Conservation (phyloP, 2,888 invertebrate species). For the Meiosimyza decipiens region DNA sequence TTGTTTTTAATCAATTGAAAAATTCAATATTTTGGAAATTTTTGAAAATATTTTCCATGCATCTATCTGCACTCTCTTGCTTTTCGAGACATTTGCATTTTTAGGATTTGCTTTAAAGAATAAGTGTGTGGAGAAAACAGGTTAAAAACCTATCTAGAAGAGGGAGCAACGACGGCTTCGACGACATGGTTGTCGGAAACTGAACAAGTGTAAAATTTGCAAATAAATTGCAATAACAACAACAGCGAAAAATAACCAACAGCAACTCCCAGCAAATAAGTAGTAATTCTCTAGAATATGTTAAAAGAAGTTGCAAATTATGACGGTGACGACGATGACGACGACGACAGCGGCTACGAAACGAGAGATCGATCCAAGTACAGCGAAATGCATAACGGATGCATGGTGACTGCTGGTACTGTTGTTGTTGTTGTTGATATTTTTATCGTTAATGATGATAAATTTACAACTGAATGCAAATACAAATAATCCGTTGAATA, state of each 20-base stretch:
- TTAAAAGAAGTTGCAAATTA: constrained; percentile 15
- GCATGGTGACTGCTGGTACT: no score
- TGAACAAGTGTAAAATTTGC: constrained; percentile 29
- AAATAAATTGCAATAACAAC: constrained; percentile 24
- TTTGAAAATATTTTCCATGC: no score
- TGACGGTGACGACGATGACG: neutral
- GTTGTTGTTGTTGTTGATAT: neutral
- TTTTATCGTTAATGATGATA: constrained; percentile 9
- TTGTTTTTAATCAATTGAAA: no score
- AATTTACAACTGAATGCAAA: constrained; percentile 21
- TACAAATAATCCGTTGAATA: constrained; percentile 3
- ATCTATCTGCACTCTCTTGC: no score
- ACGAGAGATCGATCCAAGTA: neutral
- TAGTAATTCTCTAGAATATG: constrained; percentile 19
- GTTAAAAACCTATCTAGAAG: no score
- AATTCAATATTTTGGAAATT: no score
- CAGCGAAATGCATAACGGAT: neutral
- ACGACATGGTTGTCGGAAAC: constrained; percentile 25
- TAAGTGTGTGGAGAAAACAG: no score
- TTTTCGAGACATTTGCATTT: no score
- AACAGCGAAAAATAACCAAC: neutral
- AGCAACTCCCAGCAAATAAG: constrained; percentile 9
- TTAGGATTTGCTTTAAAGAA: no score
- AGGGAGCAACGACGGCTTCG: neutral
- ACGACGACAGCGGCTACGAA: constrained; percentile 1